Evolutionary conservation across 2,113 vertebrate genomes (phyloP).

Genomic region (Cervus canadensis): DNA sequence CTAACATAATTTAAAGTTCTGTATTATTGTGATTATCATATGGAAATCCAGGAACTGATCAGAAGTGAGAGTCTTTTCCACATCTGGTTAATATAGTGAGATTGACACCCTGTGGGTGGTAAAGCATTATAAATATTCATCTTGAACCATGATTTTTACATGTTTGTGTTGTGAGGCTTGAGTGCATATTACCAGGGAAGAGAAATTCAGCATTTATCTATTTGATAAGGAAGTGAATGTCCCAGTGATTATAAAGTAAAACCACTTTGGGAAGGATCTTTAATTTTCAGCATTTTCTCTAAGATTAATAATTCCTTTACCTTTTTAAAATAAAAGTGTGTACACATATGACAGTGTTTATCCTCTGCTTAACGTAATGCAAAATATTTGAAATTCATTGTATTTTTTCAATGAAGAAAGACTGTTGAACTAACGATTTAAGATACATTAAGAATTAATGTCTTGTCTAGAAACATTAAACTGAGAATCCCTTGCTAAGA

Average conservation of each 20-base stretch:
- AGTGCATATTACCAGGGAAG: not conserved
- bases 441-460: slow-evolving; percentile 18
- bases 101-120: slow-evolving; percentile 37
- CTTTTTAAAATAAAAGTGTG: not conserved
- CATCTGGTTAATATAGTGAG: slow-evolving; percentile 57
- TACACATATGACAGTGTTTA: slow-evolving; percentile 9
- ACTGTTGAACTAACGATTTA: slow-evolving; percentile 27
- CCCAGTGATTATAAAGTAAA: slow-evolving; percentile 34
- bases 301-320: slow-evolving; percentile 4
- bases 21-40: slow-evolving; percentile 14
- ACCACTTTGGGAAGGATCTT: slow-evolving; percentile 22
- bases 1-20: slow-evolving; percentile 51
- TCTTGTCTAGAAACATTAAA: slow-evolving; percentile 22
- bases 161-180: not conserved
- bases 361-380: slow-evolving; percentile 21
- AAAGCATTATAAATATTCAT: slow-evolving; percentile 37
- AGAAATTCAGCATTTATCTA: slow-evolving; percentile 25
- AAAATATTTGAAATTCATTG: slow-evolving; percentile 52
- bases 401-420: slow-evolving; percentile 58
- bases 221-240: not conserved
- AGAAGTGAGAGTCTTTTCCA: slow-evolving; percentile 50
- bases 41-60: slow-evolving; percentile 55
- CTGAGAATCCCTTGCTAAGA: not conserved
- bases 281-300: slow-evolving; percentile 31
- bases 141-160: slow-evolving; percentile 42